These are phyloP conservation scores for Percina caprodes DNA, from an alignment of 2,113 vertebrate genomes.

Conservation along the genomic window DNA sequence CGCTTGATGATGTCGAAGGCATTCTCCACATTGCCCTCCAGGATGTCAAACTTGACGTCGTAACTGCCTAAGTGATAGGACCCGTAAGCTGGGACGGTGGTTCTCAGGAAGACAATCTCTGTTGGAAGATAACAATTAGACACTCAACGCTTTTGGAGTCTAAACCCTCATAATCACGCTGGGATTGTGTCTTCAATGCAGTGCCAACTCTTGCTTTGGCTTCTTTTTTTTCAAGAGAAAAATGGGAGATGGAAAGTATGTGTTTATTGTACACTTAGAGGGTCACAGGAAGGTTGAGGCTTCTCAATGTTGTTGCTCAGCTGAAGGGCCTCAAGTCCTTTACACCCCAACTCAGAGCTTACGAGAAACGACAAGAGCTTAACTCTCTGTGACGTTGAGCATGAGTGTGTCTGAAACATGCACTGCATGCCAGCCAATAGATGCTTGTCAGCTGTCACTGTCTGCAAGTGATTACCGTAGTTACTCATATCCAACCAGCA, in stretches of 20 bases:
- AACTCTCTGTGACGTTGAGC: constrained; percentile 63
- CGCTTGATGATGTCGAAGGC: constrained; percentile 96
- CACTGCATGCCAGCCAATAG: constrained; percentile 54
- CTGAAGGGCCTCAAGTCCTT: constrained; percentile 50
- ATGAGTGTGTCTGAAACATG: constrained; percentile 63
- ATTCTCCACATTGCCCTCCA: constrained; percentile 91
- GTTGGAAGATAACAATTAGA: constrained; percentile 69
- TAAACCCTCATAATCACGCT: constrained; percentile 40
- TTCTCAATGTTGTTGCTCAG: constrained; percentile 51
- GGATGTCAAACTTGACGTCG: constrained; percentile 95
- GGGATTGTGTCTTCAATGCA: constrained; percentile 22
- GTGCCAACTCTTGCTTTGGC: constrained; percentile 28
- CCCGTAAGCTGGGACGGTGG: constrained; percentile 86
- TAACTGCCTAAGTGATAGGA: constrained; percentile 86
- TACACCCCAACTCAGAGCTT: constrained; percentile 53
- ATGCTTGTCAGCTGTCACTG: constrained; percentile 72
- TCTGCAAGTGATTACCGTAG: constrained; percentile 68
- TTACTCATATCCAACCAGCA: constrained; percentile 57
- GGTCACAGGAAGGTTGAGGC: constrained; percentile 61
- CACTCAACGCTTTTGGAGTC: constrained; percentile 34
- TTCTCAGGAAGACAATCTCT: constrained; percentile 98
- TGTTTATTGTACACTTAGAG: constrained; percentile 53
- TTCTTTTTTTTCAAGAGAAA: constrained; percentile 33
- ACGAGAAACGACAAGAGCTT: constrained; percentile 71
- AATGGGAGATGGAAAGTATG: constrained; percentile 47